Base-by-base conservation (phyloP, 30 jellyfish, hydroid and myxozoan species). In the Phacellophora camtschatica region DNA sequence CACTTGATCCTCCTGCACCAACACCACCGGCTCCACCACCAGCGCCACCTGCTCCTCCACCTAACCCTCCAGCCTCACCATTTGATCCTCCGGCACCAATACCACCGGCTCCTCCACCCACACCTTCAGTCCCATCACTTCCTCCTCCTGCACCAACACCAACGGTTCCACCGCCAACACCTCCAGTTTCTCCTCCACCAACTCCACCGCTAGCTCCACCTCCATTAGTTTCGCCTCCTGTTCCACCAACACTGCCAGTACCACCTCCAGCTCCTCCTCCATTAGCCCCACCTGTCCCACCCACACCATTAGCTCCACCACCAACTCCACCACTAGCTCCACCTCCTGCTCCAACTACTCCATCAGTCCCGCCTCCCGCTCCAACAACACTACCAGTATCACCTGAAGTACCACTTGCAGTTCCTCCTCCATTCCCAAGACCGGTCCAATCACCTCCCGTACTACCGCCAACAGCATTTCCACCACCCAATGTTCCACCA, bases 271-370 rank as follows among this genome's bases (percentile, higher is more conserved):
- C 94, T 4, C 42, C 87, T 36, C 57, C 87, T 3, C 62, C 84
- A 37, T 55, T 79, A 24, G 53, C 88, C 29, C 49, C 70, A 8
- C 62, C 84, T 8, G 68, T 84, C 1, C 84, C 88, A 3, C 55
- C 87, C 9, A 31, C 88, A 13, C 95, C 95, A 25, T 48, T 88
- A 20, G 88, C 79, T 3, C 66, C 95, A 12, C 57, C 54, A 4
- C 46, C 84, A 3, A 71, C 77, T 24, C 59, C 88, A 7, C 65
- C 83, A 20, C 57, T 88, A 3, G 67, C 88, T 0, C 61, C 95
- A 6, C 77, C 95, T 2, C 69, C 95, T 16, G 57, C 72, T 4
- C 50, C 88, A 0, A 59, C 88, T 2, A 61, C 84, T 0, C 69
- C 80, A 5, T 37, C 84, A 23, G 45, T 71, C 16, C 61, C 81